A percentile compares a stretch with the other conserved stretches of the same genome.
phyloP scores from a whole-genome alignment of 2,797 vertebrate genomes.

The Alosa sapidissima region DNA sequence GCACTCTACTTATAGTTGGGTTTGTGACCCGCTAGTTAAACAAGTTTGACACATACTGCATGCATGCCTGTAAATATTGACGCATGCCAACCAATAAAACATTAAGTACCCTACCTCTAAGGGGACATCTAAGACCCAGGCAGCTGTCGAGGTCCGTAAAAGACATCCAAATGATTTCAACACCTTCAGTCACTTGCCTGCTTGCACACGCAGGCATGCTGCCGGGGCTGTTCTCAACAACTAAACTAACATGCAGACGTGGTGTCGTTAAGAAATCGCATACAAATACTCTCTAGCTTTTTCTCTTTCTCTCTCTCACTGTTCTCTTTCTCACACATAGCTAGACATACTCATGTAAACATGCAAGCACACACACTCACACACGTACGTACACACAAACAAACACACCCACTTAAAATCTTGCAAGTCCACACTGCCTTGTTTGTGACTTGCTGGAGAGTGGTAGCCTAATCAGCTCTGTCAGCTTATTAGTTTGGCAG shows the following conservation, averaged over 20 bases:
- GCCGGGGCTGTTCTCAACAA: background rate
- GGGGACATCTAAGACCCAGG: conserved; percentile 40
- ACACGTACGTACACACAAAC: background rate
- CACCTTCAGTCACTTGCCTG: background rate
- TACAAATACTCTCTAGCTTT: background rate
- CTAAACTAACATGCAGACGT: background rate
- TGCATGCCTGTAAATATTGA: conserved; percentile 50
- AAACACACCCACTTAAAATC: background rate
- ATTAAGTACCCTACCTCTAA: conserved; percentile 39
- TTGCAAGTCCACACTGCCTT: background rate
- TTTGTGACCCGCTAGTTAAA: conserved; percentile 41
- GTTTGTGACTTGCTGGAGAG: background rate
- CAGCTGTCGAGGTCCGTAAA: conserved; percentile 48
- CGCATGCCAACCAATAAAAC: conserved; percentile 46
- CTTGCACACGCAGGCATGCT: background rate
- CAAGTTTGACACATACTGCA: conserved; percentile 35
- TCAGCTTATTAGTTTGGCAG: conserved; percentile 16
- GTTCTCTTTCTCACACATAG: background rate
- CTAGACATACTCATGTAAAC: background rate
- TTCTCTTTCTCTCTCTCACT: background rate
- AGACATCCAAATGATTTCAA: conserved; percentile 43
- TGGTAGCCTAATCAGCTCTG: background rate
- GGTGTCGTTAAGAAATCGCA: background rate
- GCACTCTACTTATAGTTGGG: conserved; percentile 47
- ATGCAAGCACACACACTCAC: background rate